Conservation (phyloP, 2,888 invertebrate species). For the Mystacides longicornis region DNA sequence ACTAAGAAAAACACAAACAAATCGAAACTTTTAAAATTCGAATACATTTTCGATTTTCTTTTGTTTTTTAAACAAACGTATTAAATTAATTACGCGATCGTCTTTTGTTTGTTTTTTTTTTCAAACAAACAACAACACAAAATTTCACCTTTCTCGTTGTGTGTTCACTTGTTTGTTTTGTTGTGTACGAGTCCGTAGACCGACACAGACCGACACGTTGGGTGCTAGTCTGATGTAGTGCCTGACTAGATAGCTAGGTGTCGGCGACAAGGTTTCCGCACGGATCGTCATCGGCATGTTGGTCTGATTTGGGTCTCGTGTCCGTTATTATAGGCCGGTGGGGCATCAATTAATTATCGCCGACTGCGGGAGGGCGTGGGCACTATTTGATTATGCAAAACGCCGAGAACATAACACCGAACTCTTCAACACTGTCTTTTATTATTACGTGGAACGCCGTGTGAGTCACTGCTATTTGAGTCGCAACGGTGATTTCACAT, state of each 20-base stretch:
- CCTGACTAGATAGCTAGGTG: neutral
- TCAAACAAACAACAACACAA: neutral
- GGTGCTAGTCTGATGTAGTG: neutral
- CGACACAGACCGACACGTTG: neutral
- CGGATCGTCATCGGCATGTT: neutral
- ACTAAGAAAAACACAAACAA: neutral
- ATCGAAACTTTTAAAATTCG: neutral
- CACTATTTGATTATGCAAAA: slow-evolving; percentile 1
- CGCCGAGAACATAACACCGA: neutral
- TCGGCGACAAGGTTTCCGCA: neutral
- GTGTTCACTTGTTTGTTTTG: neutral
- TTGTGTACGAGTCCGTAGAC: neutral
- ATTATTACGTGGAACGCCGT: too few relatives aligned
- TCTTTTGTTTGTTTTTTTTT: neutral
- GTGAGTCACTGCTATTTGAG: too few relatives aligned
- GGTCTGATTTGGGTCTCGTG: neutral
- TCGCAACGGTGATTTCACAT: too few relatives aligned
- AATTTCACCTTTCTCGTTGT: neutral
- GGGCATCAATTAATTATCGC: neutral
- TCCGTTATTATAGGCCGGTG: neutral
- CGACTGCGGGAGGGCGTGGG: neutral
- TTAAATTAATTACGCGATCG: neutral
- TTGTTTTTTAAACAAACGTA: too few relatives aligned
- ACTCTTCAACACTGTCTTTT: too few relatives aligned
- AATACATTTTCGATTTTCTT: neutral